These are phyloP conservation scores for Halcyon badia DNA, from an alignment of 2,797 vertebrate species.

Conservation along the genomic window DNA sequence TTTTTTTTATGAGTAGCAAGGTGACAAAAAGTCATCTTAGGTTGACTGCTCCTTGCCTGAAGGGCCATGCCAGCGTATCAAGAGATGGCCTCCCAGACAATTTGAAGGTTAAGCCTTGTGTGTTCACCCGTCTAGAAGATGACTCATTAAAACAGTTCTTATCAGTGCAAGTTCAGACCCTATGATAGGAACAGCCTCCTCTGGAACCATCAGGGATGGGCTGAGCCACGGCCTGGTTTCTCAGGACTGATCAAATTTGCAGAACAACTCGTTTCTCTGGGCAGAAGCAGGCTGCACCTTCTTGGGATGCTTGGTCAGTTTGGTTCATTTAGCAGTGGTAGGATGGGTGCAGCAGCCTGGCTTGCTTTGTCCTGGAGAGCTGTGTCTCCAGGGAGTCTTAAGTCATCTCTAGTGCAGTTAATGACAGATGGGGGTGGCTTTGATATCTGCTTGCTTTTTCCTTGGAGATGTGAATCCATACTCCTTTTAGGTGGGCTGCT, in stretches of 20 bases:
- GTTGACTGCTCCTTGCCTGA: background rate
- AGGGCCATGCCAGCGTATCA: background rate
- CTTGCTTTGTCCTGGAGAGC: background rate
- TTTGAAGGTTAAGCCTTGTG: background rate
- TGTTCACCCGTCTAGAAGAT: background rate
- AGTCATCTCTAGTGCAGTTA: background rate
- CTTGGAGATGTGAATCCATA: background rate
- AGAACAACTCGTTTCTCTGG: background rate
- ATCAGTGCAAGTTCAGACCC: background rate
- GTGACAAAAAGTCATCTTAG: background rate
- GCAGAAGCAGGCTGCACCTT: background rate
- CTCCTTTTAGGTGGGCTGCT: background rate
- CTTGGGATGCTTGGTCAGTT: background rate
- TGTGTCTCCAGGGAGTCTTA: background rate
- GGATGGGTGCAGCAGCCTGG: background rate
- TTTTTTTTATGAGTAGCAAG: background rate
- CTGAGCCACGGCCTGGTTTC: background rate
- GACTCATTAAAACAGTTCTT: background rate
- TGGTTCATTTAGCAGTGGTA: background rate
- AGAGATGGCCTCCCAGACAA: background rate
- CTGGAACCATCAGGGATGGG: background rate
- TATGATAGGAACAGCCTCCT: background rate
- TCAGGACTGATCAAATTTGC: background rate
- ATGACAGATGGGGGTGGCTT: background rate
- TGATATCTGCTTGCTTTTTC: background rate